Conservation (phyloP, 2,888 invertebrate genomes). For the Desoria tigrina region DNA sequence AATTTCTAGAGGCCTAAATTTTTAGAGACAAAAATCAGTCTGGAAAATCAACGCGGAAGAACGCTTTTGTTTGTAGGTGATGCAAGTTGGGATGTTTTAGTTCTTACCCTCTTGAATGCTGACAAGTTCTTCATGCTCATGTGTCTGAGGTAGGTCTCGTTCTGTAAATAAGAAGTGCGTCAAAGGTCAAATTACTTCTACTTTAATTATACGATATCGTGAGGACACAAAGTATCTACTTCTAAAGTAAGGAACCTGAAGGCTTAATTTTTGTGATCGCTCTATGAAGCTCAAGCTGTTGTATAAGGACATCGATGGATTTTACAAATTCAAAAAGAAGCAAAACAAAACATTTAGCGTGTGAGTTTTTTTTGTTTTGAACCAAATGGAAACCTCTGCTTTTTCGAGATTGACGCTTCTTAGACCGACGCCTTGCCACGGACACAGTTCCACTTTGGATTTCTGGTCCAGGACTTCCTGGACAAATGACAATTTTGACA, state of each 20-base stretch:
- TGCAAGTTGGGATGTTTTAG: neutral
- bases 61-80: too few relatives aligned
- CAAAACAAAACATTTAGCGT: neutral
- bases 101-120: slow-evolving; percentile 3
- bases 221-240: neutral
- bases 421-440: neutral
- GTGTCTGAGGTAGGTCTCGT: slow-evolving; percentile 9
- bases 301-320: neutral
- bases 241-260: slow-evolving; percentile 3
- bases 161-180: slow-evolving; percentile 2
- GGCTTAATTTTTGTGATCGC: slow-evolving; percentile 34
- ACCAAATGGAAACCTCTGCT: neutral
- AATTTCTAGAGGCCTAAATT: too few relatives aligned
- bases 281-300: slow-evolving; percentile 53
- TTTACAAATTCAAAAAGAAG: slow-evolving; percentile 2
- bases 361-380: neutral
- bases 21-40: too few relatives aligned
- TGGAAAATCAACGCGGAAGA: too few relatives aligned
- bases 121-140: slow-evolving; percentile 2
- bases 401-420: slow-evolving; percentile 6
- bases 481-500: slow-evolving; percentile 25
- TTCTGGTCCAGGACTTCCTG: slow-evolving; percentile 29
- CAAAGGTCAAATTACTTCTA: slow-evolving; percentile 13
- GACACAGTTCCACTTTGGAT: slow-evolving; percentile 5
- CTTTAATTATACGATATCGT: neutral